phyloP scores from a whole-genome alignment of 2,797 vertebrate genomes.

The Telmatherina bonti region DNA sequence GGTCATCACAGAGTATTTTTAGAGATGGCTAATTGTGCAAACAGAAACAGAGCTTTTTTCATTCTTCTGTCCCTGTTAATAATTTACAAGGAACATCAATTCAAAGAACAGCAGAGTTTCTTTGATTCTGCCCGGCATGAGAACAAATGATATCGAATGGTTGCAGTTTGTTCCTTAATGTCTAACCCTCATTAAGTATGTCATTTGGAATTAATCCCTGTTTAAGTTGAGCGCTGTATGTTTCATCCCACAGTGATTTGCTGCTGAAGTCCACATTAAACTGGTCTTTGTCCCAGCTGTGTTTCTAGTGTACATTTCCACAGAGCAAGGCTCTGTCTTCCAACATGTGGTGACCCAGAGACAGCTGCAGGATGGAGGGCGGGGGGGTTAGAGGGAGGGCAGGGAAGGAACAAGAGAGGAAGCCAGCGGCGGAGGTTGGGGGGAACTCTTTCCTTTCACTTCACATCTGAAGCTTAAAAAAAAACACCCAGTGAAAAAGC shows the following conservation, averaged over 20 bases:
- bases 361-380: slow-evolving; percentile 74
- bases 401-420: slow-evolving; percentile 57
- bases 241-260: slow-evolving; percentile 27
- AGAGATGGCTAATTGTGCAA: slow-evolving; percentile 28
- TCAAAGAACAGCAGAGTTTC: slow-evolving; percentile 11
- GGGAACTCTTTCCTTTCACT: slow-evolving; percentile 47
- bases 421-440: slow-evolving; percentile 32
- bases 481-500: slow-evolving; percentile 31
- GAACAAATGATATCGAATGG: slow-evolving; percentile 22
- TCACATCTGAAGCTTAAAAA: slow-evolving; percentile 17
- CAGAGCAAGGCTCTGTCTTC: slow-evolving; percentile 66
- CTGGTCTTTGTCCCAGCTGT: slow-evolving; percentile 39
- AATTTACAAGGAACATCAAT: slow-evolving; percentile 48
- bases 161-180: slow-evolving; percentile 23
- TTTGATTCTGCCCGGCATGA: slow-evolving; percentile 13
- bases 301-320: slow-evolving; percentile 40
- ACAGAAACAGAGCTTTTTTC: slow-evolving; percentile 39
- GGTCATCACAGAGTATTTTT: slow-evolving; percentile 43
- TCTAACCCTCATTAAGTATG: slow-evolving; percentile 37
- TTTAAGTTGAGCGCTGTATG: slow-evolving; percentile 19
- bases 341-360: slow-evolving; percentile 74
- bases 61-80: slow-evolving; percentile 41
- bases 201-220: slow-evolving; percentile 42
- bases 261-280: slow-evolving; percentile 42
- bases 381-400: neutral